Conservation (phyloP, 2,113 vertebrate species). For the Gorsachius goisagi region DNA sequence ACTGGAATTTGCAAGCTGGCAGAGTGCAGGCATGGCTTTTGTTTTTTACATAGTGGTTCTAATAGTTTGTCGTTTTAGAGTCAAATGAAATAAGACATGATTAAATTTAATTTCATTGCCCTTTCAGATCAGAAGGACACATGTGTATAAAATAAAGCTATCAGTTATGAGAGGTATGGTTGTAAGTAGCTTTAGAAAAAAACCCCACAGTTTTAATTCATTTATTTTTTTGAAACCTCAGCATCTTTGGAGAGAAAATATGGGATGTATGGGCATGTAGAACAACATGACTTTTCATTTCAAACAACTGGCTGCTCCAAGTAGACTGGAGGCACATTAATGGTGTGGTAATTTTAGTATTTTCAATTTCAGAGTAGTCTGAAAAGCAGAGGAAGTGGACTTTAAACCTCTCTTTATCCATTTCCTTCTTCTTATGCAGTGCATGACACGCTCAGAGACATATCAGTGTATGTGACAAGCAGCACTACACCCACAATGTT, state of each 20-base stretch:
- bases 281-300: not conserved
- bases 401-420: not conserved
- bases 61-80: not conserved
- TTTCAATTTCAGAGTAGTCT: not conserved
- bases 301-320: not conserved
- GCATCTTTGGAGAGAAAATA: not conserved
- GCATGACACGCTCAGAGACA: not conserved
- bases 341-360: not conserved
- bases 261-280: not conserved
- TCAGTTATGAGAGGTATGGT: not conserved
- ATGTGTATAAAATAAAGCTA: not conserved
- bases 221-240: not conserved
- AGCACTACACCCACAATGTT: not conserved
- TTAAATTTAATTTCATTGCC: not conserved
- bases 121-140: not conserved
- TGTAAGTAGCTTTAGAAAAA: not conserved
- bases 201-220: accelerated
- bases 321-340: not conserved
- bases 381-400: not conserved
- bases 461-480: not conserved
- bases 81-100: not conserved
- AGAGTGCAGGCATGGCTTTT: not conserved
- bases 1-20: not conserved
- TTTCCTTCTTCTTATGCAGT: not conserved
- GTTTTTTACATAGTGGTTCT: not conserved